Evolutionary conservation across 2,113 vertebrate genomes (phyloP).

Genomic region (Pampusana beccarii): DNA sequence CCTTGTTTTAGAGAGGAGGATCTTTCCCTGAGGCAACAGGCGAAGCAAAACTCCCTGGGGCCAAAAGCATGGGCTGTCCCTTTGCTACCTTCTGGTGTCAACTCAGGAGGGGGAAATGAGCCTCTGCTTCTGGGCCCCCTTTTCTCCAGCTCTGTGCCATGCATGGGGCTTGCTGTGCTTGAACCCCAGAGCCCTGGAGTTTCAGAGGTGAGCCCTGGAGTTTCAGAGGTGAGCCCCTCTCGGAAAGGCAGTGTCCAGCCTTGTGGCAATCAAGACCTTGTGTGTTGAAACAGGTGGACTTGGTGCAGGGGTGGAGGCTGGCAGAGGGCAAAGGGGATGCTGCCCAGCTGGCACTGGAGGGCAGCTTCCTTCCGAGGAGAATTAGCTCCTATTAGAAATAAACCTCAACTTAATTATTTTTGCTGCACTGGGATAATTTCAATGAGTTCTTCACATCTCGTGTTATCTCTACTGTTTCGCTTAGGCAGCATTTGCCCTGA

Average conservation of each 20-base stretch:
- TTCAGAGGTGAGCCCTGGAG: not conserved
- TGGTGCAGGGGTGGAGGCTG: not conserved
- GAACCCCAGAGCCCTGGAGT: not conserved
- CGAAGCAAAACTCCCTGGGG: not conserved
- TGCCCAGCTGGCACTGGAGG: not conserved
- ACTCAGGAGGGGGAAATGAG: accelerated
- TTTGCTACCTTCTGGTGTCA: not conserved
- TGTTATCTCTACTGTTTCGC: not conserved
- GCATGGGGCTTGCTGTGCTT: not conserved
- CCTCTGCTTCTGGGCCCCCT: not conserved
- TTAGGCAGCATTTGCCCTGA: not conserved
- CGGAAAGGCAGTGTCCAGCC: not conserved
- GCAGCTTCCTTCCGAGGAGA: not conserved
- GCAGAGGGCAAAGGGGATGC: not conserved
- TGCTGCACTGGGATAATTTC: slow-evolving; percentile 8
- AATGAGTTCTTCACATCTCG: slow-evolving; percentile 42
- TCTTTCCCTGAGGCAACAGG: not conserved
- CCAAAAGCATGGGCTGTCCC: not conserved
- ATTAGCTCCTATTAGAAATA: slow-evolving; percentile 6
- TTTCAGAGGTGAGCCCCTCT: not conserved
- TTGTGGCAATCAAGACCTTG: not conserved
- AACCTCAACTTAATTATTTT: slow-evolving; percentile 27
- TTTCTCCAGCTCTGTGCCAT: not conserved
- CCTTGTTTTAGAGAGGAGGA: not conserved
- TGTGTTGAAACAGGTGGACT: not conserved